Base-by-base conservation (phyloP, 2,888 invertebrate species). In the Lasius fuliginosus region DNA sequence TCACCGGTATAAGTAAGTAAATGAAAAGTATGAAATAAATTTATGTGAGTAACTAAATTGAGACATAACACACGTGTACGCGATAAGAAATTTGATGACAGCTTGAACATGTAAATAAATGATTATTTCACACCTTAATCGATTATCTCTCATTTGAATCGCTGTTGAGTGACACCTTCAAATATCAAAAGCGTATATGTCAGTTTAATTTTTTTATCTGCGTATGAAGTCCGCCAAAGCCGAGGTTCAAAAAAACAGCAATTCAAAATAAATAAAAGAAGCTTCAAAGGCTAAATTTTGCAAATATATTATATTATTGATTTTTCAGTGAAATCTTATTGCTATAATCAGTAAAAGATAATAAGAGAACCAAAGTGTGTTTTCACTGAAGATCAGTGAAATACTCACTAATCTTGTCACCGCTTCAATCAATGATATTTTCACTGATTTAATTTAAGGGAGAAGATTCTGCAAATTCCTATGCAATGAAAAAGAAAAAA, bases 391-490 rank as follows among this genome's bases (percentile, higher is more conserved):
- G 8, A 53, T 53, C 8, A n/a, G 3, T 8, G 8, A n/a, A 53
- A 53, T 1, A 18, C 5, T 18, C 18, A 15, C 18, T 53, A 8
- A 53, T 36, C 36, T 36, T 36, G 36, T 36, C 36, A 5, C 36
- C 6, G 36, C 6, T 36, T 36, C 6, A 36, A 36, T 36, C 36
- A 36, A 36, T 36, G 36, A 6, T 5, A 5, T 36, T 36, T 36
- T 36, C 36, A 36, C 6, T 53, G 8, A 53, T 53, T 53, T 53
- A 53, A 8, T 53, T 53, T n/a, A n/a, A n/a, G n/a, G 5, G 18
- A 27, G 27, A 75, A 65, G 12, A 65, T 75, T 65, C 33, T 11
- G 56, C 30, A 23, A 42, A 71, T 77, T 77, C 42, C 30, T 8
- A 4, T 15, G 18, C 6, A 33, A 75, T 33, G 30, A n/a, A 12